A percentile compares a stretch with the other conserved stretches of the same genome.
Conservation (phyloP, 2,888 invertebrate genomes). For the Acronicta alni region DNA sequence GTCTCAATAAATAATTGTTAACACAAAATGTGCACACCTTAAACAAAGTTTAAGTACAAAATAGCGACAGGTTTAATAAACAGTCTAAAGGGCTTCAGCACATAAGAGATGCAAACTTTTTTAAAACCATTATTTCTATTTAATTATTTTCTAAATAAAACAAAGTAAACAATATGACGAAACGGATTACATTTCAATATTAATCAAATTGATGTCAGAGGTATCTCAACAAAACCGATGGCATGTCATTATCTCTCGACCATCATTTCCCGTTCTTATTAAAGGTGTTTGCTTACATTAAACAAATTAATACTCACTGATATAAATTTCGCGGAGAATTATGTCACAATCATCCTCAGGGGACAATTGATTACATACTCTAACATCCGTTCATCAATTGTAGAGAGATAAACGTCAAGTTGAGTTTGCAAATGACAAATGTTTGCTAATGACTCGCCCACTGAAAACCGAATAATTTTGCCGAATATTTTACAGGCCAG, state of each 20-base stretch:
- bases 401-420: slow-evolving; percentile 83
- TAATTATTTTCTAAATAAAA: too few relatives aligned
- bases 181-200: not conserved
- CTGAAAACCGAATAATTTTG: slow-evolving; percentile 78
- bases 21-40: too few relatives aligned
- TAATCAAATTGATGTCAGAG: not conserved
- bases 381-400: slow-evolving; percentile 86
- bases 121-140: too few relatives aligned
- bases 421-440: slow-evolving; percentile 86
- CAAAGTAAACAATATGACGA: too few relatives aligned
- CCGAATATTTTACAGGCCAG: slow-evolving; percentile 72
- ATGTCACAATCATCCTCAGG: slow-evolving; percentile 74
- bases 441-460: slow-evolving; percentile 83
- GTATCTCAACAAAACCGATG: slow-evolving; percentile 1
- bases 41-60: too few relatives aligned
- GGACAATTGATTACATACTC: slow-evolving; percentile 83
- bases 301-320: slow-evolving; percentile 63
- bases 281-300: slow-evolving; percentile 54
- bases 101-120: too few relatives aligned
- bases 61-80: too few relatives aligned
- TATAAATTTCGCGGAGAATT: slow-evolving; percentile 69
- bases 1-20: too few relatives aligned
- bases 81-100: too few relatives aligned
- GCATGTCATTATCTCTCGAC: slow-evolving; percentile 33
- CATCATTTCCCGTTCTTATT: slow-evolving; percentile 42